Percentiles rank a stretch among this genome's conserved stretches.
phyloP scores from a whole-genome alignment of 2,113 vertebrate genomes.

The Brevimyrus niger region DNA sequence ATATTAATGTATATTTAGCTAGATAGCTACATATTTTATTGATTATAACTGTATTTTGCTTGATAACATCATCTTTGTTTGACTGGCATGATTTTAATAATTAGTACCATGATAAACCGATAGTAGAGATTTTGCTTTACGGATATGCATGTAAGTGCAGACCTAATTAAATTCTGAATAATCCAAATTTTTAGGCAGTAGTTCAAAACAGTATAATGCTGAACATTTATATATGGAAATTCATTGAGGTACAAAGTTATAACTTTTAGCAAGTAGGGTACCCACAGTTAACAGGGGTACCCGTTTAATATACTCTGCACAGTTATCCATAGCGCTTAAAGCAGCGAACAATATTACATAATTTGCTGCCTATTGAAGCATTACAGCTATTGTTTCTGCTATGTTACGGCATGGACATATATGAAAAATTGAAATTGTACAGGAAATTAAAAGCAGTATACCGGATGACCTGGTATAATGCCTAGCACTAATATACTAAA shows the following conservation, averaged over 20 bases:
- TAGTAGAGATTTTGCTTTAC: neutral
- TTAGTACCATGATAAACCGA: no score
- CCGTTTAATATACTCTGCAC: neutral
- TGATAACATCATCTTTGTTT: neutral
- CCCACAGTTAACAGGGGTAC: no score
- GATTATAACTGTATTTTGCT: neutral
- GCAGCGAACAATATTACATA: neutral
- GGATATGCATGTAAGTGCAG: neutral
- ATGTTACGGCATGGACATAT: neutral
- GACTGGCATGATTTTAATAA: no score
- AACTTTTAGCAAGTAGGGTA: neutral
- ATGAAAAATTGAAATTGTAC: neutral
- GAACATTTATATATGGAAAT: neutral
- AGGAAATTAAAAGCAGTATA: neutral
- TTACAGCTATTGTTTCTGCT: neutral
- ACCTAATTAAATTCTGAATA: neutral
- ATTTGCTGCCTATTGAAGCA: neutral
- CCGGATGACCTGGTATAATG: neutral
- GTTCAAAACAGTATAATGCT: neutral
- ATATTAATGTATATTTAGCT: neutral
- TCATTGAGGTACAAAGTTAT: neutral
- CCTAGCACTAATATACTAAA: neutral
- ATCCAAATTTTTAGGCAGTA: neutral
- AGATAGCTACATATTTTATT: neutral
- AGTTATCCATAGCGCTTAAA: neutral